Base-by-base conservation (phyloP, 2,113 vertebrate species). In the Menidia beryllina region DNA sequence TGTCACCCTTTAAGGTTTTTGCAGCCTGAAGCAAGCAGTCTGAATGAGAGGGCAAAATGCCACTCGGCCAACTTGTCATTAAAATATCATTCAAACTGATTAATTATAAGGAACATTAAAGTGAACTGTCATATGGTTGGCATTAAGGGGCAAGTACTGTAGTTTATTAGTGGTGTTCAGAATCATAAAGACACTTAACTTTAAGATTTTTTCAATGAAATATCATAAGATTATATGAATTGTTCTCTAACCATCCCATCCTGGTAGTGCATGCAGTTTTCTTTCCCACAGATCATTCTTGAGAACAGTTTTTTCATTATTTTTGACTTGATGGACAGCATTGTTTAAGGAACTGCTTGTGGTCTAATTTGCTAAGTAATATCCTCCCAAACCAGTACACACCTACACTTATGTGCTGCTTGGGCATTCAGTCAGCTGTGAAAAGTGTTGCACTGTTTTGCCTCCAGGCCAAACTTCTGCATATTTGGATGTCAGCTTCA, bases 401-500 rank as follows among this genome's bases (percentile, higher is more conserved):
- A 89, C 91, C 88, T 81, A 81, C 86, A 88, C 81, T 91, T 84
- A 90, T 47, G 55, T 82, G 79, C 77, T 65, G 59, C 71, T 84
- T 77, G 77, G 68, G 66, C 72, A 71, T 62, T 72, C 89, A 89
- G 51, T 88, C 34, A 83, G 58, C 63, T 79, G 82, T 84, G 74
- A 89, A 72, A 51, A 73, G 55, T 50, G 65, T 64, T 62, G 62
- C 57, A 26, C 38, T 63, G 59, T 49, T 59, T 58, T 67, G 79
- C 88, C 86, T 73, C 24, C 0, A 53, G 81, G 80, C 88, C 49
- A 41, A 24, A 55, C 70, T 77, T 75, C 69, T 81, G 86, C 91
- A 91, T 90, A 90, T 91, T 91, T 93, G 72, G 55, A 71, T 90
- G 92, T 86, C 91, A 93, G 82, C 59, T 70, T 74, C 75, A 65